Conservation (phyloP, 2,888 invertebrate species). For the Gryllus longicercus region DNA sequence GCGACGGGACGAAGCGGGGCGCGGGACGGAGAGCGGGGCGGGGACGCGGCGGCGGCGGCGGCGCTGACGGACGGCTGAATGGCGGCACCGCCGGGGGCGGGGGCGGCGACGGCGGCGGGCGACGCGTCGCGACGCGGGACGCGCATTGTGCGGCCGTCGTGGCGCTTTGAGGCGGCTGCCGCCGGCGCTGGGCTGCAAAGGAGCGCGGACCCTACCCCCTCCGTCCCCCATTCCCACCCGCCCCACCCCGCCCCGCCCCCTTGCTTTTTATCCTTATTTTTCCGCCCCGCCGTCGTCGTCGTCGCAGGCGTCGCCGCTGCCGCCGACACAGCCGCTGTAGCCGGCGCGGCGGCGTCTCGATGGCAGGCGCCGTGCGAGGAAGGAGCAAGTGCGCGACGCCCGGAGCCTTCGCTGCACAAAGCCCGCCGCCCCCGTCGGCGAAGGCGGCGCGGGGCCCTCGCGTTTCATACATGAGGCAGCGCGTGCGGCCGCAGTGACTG, state of each 20-base stretch:
- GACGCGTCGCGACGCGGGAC: neutral
- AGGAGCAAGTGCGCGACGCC: neutral
- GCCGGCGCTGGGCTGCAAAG: conserved; percentile 11
- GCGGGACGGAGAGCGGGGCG: neutral
- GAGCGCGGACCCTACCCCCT: neutral
- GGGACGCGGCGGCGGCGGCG: neutral
- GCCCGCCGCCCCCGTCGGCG: neutral
- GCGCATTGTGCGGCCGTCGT: conserved; percentile 24
- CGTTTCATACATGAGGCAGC: too few species aligned
- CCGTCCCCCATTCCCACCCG: neutral
- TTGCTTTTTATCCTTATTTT: too few species aligned
- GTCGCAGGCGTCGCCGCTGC: neutral
- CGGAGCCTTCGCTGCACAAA: neutral
- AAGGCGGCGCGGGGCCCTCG: too few species aligned
- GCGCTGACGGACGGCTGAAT: neutral
- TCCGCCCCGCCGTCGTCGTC: neutral
- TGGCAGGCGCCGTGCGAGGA: neutral
- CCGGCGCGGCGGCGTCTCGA: neutral
- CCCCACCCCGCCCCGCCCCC: neutral
- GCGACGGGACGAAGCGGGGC: neutral
- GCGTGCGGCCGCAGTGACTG: too few species aligned
- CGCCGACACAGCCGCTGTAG: too few species aligned
- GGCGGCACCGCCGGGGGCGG: neutral
- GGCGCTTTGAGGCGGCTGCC: neutral
- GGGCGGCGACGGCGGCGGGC: conserved; percentile 11